Evolutionary conservation across 2,113 vertebrate species (phyloP), one percentile per base, ranked within the genome.

Genomic region (Seriola aureovittata): DNA sequence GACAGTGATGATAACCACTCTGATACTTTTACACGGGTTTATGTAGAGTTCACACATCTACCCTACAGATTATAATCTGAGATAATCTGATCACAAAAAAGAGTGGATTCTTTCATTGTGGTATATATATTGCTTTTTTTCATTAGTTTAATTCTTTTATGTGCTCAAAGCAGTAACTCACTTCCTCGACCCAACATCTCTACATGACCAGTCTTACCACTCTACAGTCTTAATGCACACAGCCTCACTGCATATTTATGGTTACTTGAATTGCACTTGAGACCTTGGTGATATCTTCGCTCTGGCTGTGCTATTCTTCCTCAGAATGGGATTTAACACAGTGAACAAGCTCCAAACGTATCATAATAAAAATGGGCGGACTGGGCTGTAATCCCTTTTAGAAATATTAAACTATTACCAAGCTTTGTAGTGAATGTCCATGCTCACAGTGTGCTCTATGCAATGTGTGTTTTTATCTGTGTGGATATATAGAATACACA

Each of bases 31-130:
- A 48, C n/a, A n/a, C 38, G 57, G 29, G 38, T 71, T 71, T 54
- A 32, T 57, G 36, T 52, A 8, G 44, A 63, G 64, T 67, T 44
- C 9, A 52, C 1, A 8, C 21, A 23, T 40, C 11, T 11, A n/a
- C 48, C 21, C 23, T 60, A 14, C 63, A n/a, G 21, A 52, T n/a
- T 36, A 36, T 78, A 74, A 85, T 86, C 76, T 83, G 42, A 78
- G 44, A 75, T 81, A 81, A 84, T 84, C 81, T 71, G 65, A 78
- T 89, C 84, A 81, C 25, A 34, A 13, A 80, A 13, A 80, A 72
- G 58, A 63, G 52, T 34, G 29, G 5, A 73, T 58, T 71, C 8
- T 59, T 23, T 40, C 63, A 42, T 4, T 25, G 16, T 54, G 5
- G 8, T 62, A 19, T 21, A n/a, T 29, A 23, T 8, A 46, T 38